Percentiles rank a stretch among this genome's conserved stretches.
phyloP scores from a whole-genome alignment of 2,797 vertebrate genomes.

The Dallia pectoralis region DNA sequence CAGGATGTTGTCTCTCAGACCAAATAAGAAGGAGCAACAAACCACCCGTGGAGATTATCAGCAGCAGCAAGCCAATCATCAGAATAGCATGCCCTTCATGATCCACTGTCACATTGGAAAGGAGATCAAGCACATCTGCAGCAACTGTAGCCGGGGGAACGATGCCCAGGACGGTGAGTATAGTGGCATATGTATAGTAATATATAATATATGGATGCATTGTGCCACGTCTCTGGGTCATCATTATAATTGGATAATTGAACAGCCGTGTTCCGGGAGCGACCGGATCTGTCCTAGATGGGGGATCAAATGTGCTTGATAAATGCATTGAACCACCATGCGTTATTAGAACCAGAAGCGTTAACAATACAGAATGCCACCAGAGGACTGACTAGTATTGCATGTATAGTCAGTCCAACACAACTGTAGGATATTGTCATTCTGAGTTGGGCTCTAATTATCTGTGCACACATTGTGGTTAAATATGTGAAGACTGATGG shows the following conservation, averaged over 20 bases:
- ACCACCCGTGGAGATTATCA: conserved; percentile 64
- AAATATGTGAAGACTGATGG: too few species aligned
- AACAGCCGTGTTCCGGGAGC: not conserved
- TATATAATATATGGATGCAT: not conserved
- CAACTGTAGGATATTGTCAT: too few species aligned
- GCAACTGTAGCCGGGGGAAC: conserved; percentile 96
- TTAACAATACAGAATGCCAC: not conserved
- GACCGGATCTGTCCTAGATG: not conserved
- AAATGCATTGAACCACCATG: too few species aligned
- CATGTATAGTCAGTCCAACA: not conserved
- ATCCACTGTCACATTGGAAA: conserved; percentile 97
- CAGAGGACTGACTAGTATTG: not conserved
- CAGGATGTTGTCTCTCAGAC: conserved; percentile 85
- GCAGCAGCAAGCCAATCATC: conserved; percentile 36
- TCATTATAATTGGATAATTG: not conserved
- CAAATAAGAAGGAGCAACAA: conserved; percentile 81
- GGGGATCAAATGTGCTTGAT: not conserved
- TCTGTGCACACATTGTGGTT: too few species aligned
- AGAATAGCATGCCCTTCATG: conserved; percentile 91
- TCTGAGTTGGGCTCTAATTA: too few species aligned
- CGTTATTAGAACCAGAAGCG: not conserved
- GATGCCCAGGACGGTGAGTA: conserved; percentile 90
- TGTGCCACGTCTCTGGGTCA: not conserved
- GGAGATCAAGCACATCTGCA: conserved; percentile 99
- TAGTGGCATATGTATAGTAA: not conserved